Evolutionary conservation across 2,888 invertebrate species (phyloP), one percentile per base, ranked within the genome.

Genomic region (Hyppa rectilinea): DNA sequence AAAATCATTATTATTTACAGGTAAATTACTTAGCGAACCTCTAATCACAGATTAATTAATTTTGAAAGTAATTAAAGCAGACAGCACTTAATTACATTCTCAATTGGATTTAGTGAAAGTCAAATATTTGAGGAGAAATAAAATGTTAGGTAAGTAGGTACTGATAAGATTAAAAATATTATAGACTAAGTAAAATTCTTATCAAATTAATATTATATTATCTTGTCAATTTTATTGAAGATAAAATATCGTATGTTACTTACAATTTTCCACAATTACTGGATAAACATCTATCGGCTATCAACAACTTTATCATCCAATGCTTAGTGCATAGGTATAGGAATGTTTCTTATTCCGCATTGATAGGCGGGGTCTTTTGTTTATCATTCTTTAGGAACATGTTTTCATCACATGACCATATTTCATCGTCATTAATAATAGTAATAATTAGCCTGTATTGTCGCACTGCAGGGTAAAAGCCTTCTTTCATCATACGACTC

Each of bases 241-340:
- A 75, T 77, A 75, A 65, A 71, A 68, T 56, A 50, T 56, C 69
- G 63, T 53, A 58, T 53, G 66, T 67, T 71, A 43, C 26, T 65
- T 52, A 71, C 63, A 62, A 60, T 71, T 82, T 75, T 71, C 60
- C 70, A 75, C 60, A 65, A 82, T 79, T 62, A 78, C 6, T 31
- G 23, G 68, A 71, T 56, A 65, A 78, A 47, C 34, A 71, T 60
- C 58, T 75, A 38, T 66, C 50, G 34, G 60, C 71, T 75, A 79
- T 77, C 67, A 69, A 38, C 34, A 26, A 53, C 31, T 73, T 68
- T 68, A 72, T 71, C 45, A 63, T 36, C 14, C 34, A 56, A 49
- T 52, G 31, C 62, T 40, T 56, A n/a, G n/a, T n/a, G n/a, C n/a
- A n/a, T 62, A 34, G 43, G 40, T 40, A 52, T 50, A 43, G 12